Evolutionary conservation across 92 coral and sea anemone genomes (phyloP), one percentile per base, ranked within the genome.

Genomic region (Blastomussa wellsi): DNA sequence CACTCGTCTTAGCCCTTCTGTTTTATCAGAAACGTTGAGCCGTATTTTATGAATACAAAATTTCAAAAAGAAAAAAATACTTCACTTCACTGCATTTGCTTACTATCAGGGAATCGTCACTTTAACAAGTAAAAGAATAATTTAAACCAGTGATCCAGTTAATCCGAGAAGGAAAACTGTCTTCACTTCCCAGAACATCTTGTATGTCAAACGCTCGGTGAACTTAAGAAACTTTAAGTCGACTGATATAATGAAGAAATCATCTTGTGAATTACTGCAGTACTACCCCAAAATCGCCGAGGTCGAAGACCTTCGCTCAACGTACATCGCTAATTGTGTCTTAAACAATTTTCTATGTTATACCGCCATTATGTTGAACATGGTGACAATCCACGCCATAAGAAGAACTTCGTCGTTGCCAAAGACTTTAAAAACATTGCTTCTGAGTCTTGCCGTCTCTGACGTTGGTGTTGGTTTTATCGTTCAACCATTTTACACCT

Each of bases 281-380:
- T 62, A 62, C 17, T 62, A 26, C 24, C 68, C 68, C 33, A 26
- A 26, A 26, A 29, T 62, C 68, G 7, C 68, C 68, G 68, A 62
- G 0, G 35, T 62, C 28, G 68, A 62, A 62, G 68, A 62, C 33
- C 68, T 62, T 62, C 68, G 68, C 24, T 62, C 68, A 16, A 62
- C 68, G 1, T 62, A 26, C 35, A 28, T 62, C 5, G 35, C 68
- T 62, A 26, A 26, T 62, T 62, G 68, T 62, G 68, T 62, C 35
- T 10, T 26, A 33, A 62, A 62, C 17, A 62, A 28, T 29, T 62
- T 62, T 62, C 68, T 62, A 8, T 62, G 31, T 35, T 62, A 62
- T 62, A 62, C 68, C 68, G 68, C 35, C 75, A 38, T 55, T 31
- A 77, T 77, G 68, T 36, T 77, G 42, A 52, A 77, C 68, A 77